Percentiles rank a stretch among this genome's conserved stretches.
These are phyloP conservation scores for Sebastes miniatus DNA, from an alignment of 2,797 vertebrate species.

Conservation along the genomic window DNA sequence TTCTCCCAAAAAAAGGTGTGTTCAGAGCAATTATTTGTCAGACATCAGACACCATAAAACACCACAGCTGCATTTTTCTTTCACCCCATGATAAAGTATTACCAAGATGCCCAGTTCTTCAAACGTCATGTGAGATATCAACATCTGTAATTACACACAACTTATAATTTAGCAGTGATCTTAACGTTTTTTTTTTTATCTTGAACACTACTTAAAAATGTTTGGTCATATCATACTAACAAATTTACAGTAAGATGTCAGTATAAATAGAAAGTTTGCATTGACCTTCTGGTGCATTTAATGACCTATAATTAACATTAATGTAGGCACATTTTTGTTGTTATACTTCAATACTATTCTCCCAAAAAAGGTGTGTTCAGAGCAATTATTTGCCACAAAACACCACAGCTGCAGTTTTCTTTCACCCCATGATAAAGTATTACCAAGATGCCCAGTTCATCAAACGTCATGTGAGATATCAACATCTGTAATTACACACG, in stretches of 20 bases:
- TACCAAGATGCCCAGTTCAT: constrained; percentile 78
- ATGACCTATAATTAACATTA: not conserved
- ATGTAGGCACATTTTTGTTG: fast-evolving
- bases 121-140: constrained; percentile 81
- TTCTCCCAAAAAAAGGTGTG: not conserved
- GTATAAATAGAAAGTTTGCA: constrained; percentile 12
- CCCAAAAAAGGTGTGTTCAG: not conserved
- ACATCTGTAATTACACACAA: constrained; percentile 8
- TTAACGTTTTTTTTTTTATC: not conserved
- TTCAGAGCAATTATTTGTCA: not conserved
- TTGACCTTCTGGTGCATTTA: not conserved
- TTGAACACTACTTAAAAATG: not conserved
- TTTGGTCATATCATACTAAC: not conserved
- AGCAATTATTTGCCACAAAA: constrained; percentile 4
- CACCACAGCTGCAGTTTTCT: constrained; percentile 36
- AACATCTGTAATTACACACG: constrained; percentile 11
- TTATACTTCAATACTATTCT: not conserved
- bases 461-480: constrained; percentile 80
- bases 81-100: constrained; percentile 67
- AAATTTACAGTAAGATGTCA: not conserved
- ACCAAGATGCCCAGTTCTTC: constrained; percentile 77
- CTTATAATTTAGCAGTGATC: not conserved
- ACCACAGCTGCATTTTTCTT: constrained; percentile 33
- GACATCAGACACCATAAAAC: not conserved
- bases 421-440: constrained; percentile 64